phyloP scores from a whole-genome alignment of 2,797 vertebrate genomes.

The Semotilus atromaculatus region DNA sequence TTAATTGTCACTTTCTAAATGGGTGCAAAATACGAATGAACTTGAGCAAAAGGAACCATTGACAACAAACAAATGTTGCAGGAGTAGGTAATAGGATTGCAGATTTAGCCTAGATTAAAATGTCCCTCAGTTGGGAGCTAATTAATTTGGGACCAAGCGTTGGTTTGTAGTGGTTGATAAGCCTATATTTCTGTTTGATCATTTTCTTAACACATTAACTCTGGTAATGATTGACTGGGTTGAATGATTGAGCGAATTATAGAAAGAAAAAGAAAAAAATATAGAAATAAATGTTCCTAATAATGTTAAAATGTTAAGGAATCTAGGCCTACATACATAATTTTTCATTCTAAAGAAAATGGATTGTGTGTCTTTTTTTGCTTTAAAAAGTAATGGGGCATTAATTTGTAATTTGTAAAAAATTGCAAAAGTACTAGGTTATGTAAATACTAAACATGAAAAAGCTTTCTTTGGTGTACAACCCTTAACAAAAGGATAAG shows the following conservation, averaged over 20 bases:
- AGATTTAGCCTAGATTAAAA: not conserved
- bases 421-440: not conserved
- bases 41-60: not conserved
- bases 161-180: not conserved
- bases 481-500: not conserved
- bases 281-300: not conserved
- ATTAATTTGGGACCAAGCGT: not conserved
- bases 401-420: not conserved
- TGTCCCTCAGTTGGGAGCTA: not conserved
- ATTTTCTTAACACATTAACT: not conserved
- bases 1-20: too few species aligned
- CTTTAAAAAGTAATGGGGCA: not conserved
- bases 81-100: not conserved
- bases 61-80: not conserved
- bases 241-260: not conserved
- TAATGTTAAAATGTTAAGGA: not conserved
- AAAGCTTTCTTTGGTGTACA: not conserved
- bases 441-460: not conserved
- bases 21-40: not conserved
- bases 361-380: not conserved
- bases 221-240: not conserved
- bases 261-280: too few species aligned
- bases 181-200: not conserved
- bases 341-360: not conserved
- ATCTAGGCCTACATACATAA: not conserved